phyloP scores from a whole-genome alignment of 2,888 invertebrate genomes.

The Chymomyza amoena region DNA sequence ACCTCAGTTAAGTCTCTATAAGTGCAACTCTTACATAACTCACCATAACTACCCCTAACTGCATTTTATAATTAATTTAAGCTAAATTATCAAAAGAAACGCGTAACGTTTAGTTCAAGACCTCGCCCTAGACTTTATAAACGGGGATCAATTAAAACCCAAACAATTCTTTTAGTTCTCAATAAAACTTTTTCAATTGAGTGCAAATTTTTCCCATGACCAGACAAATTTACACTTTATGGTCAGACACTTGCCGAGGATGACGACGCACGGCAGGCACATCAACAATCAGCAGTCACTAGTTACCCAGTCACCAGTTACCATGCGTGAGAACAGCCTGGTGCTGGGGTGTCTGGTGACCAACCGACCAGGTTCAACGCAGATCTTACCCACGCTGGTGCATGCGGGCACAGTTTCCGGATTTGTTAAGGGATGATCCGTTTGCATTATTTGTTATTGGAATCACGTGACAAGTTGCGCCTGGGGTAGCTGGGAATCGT shows the following conservation, averaged over 20 bases:
- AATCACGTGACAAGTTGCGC: constrained; percentile 75
- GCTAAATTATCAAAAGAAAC: neutral
- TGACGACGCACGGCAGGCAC: constrained; percentile 27
- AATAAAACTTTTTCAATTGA: constrained; percentile 56
- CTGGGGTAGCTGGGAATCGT: constrained; percentile 52
- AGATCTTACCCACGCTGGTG: constrained; percentile 61
- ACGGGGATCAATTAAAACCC: constrained; percentile 40
- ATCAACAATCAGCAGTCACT: constrained; percentile 13
- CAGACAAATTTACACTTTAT: constrained; percentile 60
- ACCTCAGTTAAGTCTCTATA: neutral
- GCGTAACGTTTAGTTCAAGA: neutral
- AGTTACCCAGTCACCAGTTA: neutral
- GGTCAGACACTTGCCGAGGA: constrained; percentile 13
- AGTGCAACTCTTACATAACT: neutral
- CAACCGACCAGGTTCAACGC: constrained; percentile 36
- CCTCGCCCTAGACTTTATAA: neutral
- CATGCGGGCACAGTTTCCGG: constrained; percentile 56
- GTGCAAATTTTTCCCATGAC: constrained; percentile 66
- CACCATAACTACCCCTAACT: neutral
- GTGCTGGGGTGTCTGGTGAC: constrained; percentile 2
- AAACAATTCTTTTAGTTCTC: constrained; percentile 45
- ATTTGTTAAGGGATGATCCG: constrained; percentile 70
- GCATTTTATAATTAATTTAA: constrained; percentile 31
- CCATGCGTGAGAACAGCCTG: neutral
- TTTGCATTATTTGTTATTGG: constrained; percentile 71